Conservation (phyloP, 2,113 vertebrate species). For the Saguinus imperator region DNA sequence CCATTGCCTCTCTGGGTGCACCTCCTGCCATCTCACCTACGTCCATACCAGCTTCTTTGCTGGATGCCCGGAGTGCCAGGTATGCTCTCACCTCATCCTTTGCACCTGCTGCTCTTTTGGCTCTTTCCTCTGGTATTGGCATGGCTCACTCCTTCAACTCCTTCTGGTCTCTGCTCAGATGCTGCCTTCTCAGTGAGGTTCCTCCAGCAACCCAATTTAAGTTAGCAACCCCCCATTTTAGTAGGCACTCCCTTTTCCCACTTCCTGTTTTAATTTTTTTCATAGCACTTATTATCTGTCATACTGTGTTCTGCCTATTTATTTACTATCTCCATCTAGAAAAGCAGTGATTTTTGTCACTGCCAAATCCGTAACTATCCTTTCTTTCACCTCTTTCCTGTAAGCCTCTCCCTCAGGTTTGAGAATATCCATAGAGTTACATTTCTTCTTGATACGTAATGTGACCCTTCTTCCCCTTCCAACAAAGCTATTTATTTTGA, state of each 20-base stretch:
- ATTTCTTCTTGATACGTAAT: background rate
- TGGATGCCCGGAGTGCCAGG: background rate
- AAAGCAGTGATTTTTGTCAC: background rate
- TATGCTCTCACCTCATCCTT: background rate
- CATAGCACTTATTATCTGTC: background rate
- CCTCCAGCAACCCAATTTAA: background rate
- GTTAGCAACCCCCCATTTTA: accelerated
- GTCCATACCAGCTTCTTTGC: background rate
- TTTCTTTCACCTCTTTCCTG: background rate
- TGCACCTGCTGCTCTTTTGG: background rate
- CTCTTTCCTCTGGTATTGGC: background rate
- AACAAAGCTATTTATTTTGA: background rate
- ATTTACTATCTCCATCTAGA: background rate
- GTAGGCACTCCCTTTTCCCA: background rate
- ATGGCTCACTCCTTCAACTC: background rate
- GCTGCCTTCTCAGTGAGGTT: background rate
- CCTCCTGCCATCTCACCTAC: background rate
- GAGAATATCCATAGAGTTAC: background rate
- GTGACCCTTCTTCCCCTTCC: background rate
- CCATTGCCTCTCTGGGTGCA: background rate
- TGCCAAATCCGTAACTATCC: background rate
- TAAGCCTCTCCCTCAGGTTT: background rate
- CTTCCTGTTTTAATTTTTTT: background rate
- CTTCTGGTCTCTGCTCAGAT: background rate
- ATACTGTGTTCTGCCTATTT: background rate